Conservation (phyloP, 1,140 invertebrate species). For the Apis florea region DNA sequence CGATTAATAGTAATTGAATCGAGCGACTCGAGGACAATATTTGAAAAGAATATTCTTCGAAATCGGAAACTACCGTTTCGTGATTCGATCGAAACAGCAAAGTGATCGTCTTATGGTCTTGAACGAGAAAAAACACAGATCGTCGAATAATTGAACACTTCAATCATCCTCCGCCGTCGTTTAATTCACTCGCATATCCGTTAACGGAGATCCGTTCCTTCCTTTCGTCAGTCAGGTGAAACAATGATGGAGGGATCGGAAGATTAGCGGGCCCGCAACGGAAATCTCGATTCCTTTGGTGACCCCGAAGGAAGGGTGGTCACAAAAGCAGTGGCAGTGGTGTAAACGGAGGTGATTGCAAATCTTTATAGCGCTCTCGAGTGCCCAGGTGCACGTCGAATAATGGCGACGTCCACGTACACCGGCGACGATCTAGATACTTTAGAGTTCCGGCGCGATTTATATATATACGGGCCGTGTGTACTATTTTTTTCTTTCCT, state of each 20-base stretch:
- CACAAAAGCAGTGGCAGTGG: slow-evolving; percentile 55
- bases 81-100: no score
- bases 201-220: slow-evolving; percentile 15
- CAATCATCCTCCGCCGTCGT: no score
- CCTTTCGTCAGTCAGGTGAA: slow-evolving; percentile 46
- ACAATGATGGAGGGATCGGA: slow-evolving; percentile 43
- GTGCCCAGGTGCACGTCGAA: slow-evolving; percentile 75
- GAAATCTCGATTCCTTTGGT: slow-evolving; percentile 72
- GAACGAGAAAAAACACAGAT: neutral
- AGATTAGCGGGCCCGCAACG: slow-evolving; percentile 68
- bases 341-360: slow-evolving; percentile 72
- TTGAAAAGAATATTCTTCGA: no score
- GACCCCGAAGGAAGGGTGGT: slow-evolving; percentile 54
- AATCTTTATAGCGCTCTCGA: slow-evolving; percentile 71
- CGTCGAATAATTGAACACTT: no score
- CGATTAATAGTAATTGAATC: no score
- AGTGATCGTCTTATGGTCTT: no score
- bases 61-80: no score
- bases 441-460: slow-evolving; percentile 55
- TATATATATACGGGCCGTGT: slow-evolving; percentile 49
- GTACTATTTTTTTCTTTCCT: no score
- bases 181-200: neutral
- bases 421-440: slow-evolving; percentile 63
- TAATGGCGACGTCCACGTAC: slow-evolving; percentile 66
- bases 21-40: no score